Conservation (phyloP, 2,888 invertebrate species). For the Leptura quadrifasciata region DNA sequence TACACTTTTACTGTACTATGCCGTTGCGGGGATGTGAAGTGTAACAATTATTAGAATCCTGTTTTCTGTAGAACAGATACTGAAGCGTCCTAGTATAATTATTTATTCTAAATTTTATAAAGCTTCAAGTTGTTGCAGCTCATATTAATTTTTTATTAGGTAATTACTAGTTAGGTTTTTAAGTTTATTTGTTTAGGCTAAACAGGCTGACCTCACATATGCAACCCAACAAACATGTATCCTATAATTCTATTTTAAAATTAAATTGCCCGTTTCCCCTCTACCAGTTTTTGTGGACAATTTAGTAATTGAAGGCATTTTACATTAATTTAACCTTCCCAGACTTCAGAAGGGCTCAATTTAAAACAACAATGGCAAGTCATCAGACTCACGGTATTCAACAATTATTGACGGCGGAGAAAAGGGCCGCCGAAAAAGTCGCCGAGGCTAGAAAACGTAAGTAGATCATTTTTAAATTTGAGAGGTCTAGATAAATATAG, state of each 20-base stretch:
- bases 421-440: slow-evolving; percentile 73
- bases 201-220: not conserved
- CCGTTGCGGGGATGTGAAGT: too few species aligned
- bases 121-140: too few species aligned
- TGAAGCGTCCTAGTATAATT: too few species aligned
- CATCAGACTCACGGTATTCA: slow-evolving; percentile 73
- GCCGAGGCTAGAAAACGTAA: slow-evolving; percentile 73
- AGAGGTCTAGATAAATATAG: slow-evolving; percentile 40
- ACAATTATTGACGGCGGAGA: slow-evolving; percentile 72
- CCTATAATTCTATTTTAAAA: slow-evolving; percentile 46
- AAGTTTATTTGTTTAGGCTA: slow-evolving; percentile 11
- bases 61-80: too few species aligned
- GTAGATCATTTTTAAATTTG: slow-evolving; percentile 55
- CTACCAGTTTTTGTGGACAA: slow-evolving; percentile 44
- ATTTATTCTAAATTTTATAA: too few species aligned
- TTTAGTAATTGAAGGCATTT: slow-evolving; percentile 45
- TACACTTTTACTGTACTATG: too few species aligned
- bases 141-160: too few species aligned
- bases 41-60: too few species aligned
- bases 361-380: slow-evolving; percentile 67
- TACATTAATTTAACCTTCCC: slow-evolving; percentile 39
- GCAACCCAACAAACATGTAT: slow-evolving; percentile 31
- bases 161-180: not conserved
- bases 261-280: slow-evolving; percentile 43
- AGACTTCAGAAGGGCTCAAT: slow-evolving; percentile 22